Conservation (phyloP, 1,140 invertebrate species). For the Pararge aegeria region DNA sequence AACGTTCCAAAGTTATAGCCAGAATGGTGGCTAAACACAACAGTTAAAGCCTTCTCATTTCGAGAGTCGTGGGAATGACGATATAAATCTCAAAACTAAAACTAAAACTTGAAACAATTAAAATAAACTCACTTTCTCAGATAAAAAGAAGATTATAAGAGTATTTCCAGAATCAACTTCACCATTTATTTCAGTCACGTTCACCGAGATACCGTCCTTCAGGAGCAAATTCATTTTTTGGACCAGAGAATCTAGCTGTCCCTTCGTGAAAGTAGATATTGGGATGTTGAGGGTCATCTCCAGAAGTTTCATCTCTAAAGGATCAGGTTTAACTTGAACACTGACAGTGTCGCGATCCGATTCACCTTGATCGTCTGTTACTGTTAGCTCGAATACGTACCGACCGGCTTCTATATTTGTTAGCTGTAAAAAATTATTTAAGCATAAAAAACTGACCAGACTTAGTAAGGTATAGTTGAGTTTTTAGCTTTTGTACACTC, state of each 20-base stretch:
- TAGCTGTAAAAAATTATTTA: slow-evolving; percentile 77
- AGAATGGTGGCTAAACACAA: too few species aligned
- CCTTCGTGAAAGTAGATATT: slow-evolving; percentile 86
- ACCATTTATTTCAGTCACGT: slow-evolving; percentile 82
- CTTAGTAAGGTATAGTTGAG: too few species aligned
- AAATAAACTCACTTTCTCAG: slow-evolving; percentile 55
- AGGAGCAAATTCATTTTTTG: slow-evolving; percentile 88
- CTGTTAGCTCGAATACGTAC: slow-evolving; percentile 93
- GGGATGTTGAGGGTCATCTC: slow-evolving; percentile 89
- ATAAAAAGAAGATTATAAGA: slow-evolving; percentile 74
- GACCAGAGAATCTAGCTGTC: slow-evolving; percentile 87
- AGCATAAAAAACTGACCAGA: too few species aligned
- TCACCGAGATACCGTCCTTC: slow-evolving; percentile 84
- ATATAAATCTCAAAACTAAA: too few species aligned
- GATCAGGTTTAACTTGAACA: slow-evolving; percentile 91
- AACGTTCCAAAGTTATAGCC: too few species aligned
- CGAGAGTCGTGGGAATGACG: too few species aligned
- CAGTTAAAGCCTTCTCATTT: too few species aligned
- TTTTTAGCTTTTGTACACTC: too few species aligned
- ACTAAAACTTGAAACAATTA: too few species aligned
- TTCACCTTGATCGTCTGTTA: slow-evolving; percentile 93
- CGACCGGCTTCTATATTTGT: slow-evolving; percentile 91
- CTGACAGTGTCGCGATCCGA: slow-evolving; percentile 90
- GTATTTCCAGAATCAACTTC: slow-evolving; percentile 80
- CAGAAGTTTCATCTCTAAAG: slow-evolving; percentile 86